Percentiles rank a stretch among this genome's conserved stretches.
These are phyloP conservation scores for Arremon aurantiirostris DNA, from an alignment of 2,797 vertebrate genomes.

Conservation along the genomic window DNA sequence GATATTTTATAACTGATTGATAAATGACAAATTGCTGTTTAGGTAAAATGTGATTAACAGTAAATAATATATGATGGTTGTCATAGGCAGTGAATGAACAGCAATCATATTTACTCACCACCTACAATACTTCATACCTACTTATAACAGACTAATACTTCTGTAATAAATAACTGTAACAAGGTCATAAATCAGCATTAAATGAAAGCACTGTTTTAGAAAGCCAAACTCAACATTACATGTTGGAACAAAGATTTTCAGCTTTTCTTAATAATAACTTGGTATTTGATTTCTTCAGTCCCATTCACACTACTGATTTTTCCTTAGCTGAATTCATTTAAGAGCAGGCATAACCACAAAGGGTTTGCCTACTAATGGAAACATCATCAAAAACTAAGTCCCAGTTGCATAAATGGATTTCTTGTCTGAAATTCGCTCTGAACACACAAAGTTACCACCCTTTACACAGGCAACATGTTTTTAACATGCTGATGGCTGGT, in stretches of 20 bases:
- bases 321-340: neutral
- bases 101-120: conserved; percentile 12
- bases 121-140: conserved; percentile 16
- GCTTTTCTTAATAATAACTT: conserved; percentile 5
- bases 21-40: conserved; percentile 31
- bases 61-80: conserved; percentile 19
- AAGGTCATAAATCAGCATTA: conserved; percentile 36
- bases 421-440: neutral
- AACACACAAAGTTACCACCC: neutral
- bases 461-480: neutral
- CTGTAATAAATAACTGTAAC: conserved; percentile 35
- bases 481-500: neutral
- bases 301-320: neutral
- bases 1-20: neutral
- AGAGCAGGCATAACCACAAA: neutral
- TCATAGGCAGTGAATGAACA: neutral
- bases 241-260: conserved; percentile 15
- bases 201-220: conserved; percentile 10
- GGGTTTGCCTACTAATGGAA: neutral
- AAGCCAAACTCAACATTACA: neutral
- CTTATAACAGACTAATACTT: conserved; percentile 11
- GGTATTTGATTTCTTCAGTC: neutral
- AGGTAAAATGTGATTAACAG: neutral
- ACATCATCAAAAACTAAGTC: neutral
- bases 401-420: neutral